phyloP scores from a whole-genome alignment of 2,888 invertebrate genomes.

The Heteromyza rotundicornis region DNA sequence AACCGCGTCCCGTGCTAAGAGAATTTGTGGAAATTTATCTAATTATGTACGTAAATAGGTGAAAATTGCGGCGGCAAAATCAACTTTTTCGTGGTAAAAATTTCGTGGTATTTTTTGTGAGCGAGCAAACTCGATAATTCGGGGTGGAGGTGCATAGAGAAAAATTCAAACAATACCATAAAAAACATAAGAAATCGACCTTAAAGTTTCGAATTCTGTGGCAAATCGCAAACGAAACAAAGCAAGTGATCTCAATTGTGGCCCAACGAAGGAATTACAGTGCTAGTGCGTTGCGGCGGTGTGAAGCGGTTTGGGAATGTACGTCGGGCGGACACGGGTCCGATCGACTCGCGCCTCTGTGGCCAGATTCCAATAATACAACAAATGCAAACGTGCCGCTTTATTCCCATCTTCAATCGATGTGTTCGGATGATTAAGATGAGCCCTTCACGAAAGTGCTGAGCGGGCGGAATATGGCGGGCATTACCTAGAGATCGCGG shows the following conservation, averaged over 20 bases:
- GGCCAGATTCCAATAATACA: neutral
- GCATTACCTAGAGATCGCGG: constrained; percentile 3
- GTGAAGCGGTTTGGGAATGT: constrained; percentile 7
- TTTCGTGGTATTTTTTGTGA: constrained; percentile 30
- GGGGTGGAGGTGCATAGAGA: neutral
- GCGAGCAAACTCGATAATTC: constrained; percentile 20
- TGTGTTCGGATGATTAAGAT: neutral
- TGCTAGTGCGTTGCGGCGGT: neutral
- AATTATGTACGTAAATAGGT: constrained; percentile 19
- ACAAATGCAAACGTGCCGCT: neutral
- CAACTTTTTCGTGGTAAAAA: constrained; percentile 42
- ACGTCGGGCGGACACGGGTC: constrained; percentile 6
- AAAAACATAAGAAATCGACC: neutral
- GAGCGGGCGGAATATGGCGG: constrained; percentile 5
- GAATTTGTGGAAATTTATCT: constrained; percentile 22
- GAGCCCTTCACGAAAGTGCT: neutral
- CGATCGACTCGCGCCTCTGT: constrained; percentile 1
- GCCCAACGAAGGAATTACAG: neutral
- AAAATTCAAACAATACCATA: neutral
- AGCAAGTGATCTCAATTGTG: neutral
- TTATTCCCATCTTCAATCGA: neutral
- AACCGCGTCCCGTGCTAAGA: constrained; percentile 16
- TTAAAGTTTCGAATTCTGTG: neutral
- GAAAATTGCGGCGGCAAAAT: constrained; percentile 53
- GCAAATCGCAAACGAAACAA: neutral